Base-by-base conservation (phyloP, 2,888 invertebrate species). In the Drosophila sordidapex region DNA sequence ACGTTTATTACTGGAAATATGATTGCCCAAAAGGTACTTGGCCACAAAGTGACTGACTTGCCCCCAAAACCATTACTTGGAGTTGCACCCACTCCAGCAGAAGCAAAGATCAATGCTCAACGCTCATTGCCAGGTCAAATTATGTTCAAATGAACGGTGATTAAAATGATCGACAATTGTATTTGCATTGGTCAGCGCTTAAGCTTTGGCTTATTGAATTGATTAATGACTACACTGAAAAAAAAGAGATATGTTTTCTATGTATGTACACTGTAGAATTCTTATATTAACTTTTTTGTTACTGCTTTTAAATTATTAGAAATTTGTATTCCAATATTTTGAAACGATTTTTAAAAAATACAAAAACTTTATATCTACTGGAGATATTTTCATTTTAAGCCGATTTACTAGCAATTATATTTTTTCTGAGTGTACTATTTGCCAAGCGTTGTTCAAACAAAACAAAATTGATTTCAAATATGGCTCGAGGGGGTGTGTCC, bases 141-240 rank as follows among this genome's bases (percentile, higher is more conserved):
- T 81, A 68, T 68, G 78, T 38, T 46, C 74, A 82, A 83, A 76
- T 83, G 71, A 79, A 59, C 65, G 33, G 70, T 73, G 81, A 85
- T 84, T 86, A 76, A 75, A 82, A 46, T 65, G 40, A 66, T 71
- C 53, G 64, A 46, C 67, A 75, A 66, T 79, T 56, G 13, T 56
- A 67, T 76, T 80, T 79, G 80, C 87, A 78, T 77, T 82, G 79
- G 82, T 76, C 87, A 87, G 57, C 72, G 66, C 60, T 84, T 83
- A 74, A 81, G 69, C 81, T 85, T 70, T 86, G 78, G 53, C 62
- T 70, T 72, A 57, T 70, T 73, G 58, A 56, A 59, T 63, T 60
- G 51, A 60, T 46, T 38, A 59, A 18, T 46, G 35, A 29, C 8
- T 58, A 36, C 38, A 40, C 53, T 49, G 48, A 40, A 18, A 13